Evolutionary conservation across 2,797 vertebrate genomes (phyloP), one percentile per base, ranked within the genome.

Genomic region (Furcifer pardalis): DNA sequence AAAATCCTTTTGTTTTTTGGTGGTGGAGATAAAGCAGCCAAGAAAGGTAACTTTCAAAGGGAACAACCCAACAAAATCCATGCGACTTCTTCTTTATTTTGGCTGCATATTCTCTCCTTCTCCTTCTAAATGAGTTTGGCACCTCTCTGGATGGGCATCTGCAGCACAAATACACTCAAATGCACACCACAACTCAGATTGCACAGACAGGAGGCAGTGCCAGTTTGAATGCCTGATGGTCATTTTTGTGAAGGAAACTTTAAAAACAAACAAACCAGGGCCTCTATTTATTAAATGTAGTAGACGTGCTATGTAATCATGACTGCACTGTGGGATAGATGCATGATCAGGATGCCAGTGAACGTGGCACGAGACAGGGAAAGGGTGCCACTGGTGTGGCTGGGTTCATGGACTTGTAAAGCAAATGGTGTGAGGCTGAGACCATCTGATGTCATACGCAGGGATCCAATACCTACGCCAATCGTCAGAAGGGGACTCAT

Each of bases 401-500:
- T 1, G 56, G 63, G 81, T 89, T 92, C 88, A 86, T 7, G 86
- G 90, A 79, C 83, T 83, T 8, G 0, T 42, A 86, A 79, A 89
- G 66, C 77, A 91, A 92, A 93, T 42, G 85, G 74, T 32, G 6
- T 0, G 15, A 84, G 86, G 76, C 82, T 78, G 30, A 90, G 69
- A 40, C 83, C 62, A 86, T 73, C 78, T 90, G 77, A 0, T 71
- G 23, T 84, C 88, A 83, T 35, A 30, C 1, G 0, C 0, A 1
- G 73, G 40, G 2, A 3, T 32, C 85, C 89, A 89, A 88, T 90
- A 60, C 73, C 59, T 1, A 0, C 56, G 15, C n/a, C 7, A 76
- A 90, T 42, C 76, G 37, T 1, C 13, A 21, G 84, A 76, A 5
- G 0, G 82, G 42, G 84, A 83, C 79, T 63, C 15, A 5, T 0